Percentiles rank a stretch among this genome's conserved stretches.
phyloP scores from a whole-genome alignment of 2,797 vertebrate species.

The Chelonia mydas region DNA sequence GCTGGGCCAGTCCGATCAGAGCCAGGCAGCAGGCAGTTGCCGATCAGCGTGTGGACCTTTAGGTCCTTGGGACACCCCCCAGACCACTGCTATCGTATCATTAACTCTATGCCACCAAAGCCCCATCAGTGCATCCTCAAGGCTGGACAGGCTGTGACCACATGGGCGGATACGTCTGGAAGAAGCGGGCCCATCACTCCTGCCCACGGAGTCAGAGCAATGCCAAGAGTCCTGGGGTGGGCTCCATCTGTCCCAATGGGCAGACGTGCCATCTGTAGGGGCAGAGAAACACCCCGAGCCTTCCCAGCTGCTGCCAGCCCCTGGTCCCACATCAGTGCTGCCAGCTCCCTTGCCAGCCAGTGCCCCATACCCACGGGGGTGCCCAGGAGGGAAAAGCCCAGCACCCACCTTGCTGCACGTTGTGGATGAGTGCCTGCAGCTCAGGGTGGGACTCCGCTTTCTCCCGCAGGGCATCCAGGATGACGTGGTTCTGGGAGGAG shows the following conservation, averaged over 20 bases:
- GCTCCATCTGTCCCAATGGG: neutral
- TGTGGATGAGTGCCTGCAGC: conserved; percentile 89
- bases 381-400: neutral
- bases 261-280: neutral
- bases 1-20: rapidly evolving
- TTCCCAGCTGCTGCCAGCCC: neutral
- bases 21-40: rapidly evolving
- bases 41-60: neutral
- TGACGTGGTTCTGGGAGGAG: conserved; percentile 91
- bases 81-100: neutral
- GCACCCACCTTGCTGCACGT: conserved; percentile 90
- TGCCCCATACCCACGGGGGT: too few relatives aligned
- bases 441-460: conserved; percentile 93
- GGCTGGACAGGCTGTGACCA: rapidly evolving
- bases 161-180: too few relatives aligned
- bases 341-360: neutral
- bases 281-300: neutral
- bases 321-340: neutral
- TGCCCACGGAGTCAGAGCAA: neutral
- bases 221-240: neutral
- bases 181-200: neutral
- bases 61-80: rapidly evolving
- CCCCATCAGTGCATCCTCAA: rapidly evolving
- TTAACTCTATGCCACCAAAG: rapidly evolving
- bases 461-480: conserved; percentile 92